Percentiles rank a stretch among this genome's conserved stretches.
These are phyloP conservation scores for human (Homo sapiens) DNA, from an alignment of 2,113 vertebrate species.

Conservation along the genomic window GRCh38 chrX:67734501-67735000, in stretches of 20 bases:
- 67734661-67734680: background rate
- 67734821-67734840: conserved; percentile 14
- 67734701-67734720: conserved; percentile 39
- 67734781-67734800: background rate
- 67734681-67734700: conserved; percentile 17
- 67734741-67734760: background rate
- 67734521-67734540: background rate
- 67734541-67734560: background rate
- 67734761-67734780: background rate
- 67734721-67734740: background rate
- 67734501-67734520: background rate
- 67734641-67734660: background rate
- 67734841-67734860: background rate
- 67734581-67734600: background rate
- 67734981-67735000: background rate
- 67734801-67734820: background rate
- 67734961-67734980: background rate
- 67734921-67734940: background rate
- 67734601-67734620: background rate
- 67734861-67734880: background rate
- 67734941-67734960: background rate
- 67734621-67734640: background rate
- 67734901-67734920: background rate
- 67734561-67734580: background rate
- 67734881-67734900: background rate